Percentiles rank a stretch among this genome's conserved stretches.
Conservation (phyloP, 2,888 invertebrate species). For the Andrena fulva region DNA sequence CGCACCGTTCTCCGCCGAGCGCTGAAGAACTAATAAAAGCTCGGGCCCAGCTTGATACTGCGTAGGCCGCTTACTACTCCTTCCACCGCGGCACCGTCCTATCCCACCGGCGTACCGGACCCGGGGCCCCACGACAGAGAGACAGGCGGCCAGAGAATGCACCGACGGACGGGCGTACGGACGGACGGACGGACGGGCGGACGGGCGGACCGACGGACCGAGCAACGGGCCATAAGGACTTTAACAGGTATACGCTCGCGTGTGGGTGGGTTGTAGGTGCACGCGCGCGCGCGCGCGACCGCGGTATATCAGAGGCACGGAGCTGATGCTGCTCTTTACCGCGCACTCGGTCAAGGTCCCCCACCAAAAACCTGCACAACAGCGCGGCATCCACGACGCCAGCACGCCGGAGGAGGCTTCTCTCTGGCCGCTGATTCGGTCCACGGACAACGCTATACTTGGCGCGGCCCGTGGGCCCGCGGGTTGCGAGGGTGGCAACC, state of each 20-base stretch:
- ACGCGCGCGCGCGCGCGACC: neutral
- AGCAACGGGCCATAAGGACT: conserved; percentile 54
- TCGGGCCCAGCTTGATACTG: conserved; percentile 82
- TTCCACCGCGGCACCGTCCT: conserved; percentile 79
- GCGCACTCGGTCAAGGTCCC: conserved; percentile 83
- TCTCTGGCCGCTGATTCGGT: conserved; percentile 37
- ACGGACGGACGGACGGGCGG: conserved; percentile 54
- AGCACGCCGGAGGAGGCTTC: neutral
- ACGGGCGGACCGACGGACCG: conserved; percentile 37
- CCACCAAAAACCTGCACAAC: conserved; percentile 78
- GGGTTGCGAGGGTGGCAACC: conserved; percentile 62
- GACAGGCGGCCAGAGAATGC: conserved; percentile 62
- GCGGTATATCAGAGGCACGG: conserved; percentile 14
- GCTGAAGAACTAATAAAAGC: conserved; percentile 84
- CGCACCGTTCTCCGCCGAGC: conserved; percentile 83
- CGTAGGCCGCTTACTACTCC: conserved; percentile 83
- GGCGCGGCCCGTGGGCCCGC: conserved; percentile 62
- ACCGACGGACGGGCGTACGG: conserved; percentile 59
- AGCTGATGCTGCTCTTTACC: conserved; percentile 12
- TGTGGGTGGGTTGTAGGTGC: conserved; percentile 28
- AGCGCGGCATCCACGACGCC: conserved; percentile 9
- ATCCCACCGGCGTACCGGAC: conserved; percentile 75
- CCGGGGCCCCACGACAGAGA: conserved; percentile 68
- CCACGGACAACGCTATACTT: conserved; percentile 79
- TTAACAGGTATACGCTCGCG: conserved; percentile 71